Evolutionary conservation across 2,113 vertebrate genomes (phyloP).

Genomic region (Embiotoca jacksoni): DNA sequence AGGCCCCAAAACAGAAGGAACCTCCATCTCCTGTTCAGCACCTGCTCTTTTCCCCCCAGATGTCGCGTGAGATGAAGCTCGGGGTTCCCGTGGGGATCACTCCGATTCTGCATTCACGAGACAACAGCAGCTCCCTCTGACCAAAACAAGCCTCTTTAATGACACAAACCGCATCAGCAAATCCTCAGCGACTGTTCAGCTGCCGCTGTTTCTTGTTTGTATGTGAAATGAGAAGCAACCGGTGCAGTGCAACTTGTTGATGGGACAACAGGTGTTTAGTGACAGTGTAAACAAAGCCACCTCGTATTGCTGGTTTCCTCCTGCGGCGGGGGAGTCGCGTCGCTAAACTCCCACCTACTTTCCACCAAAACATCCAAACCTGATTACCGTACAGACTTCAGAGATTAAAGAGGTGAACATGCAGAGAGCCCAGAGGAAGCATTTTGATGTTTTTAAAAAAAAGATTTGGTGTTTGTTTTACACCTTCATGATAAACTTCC

Average conservation of each 20-base stretch:
- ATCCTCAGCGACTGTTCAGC: conserved; percentile 8
- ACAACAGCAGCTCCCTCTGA: conserved; percentile 11
- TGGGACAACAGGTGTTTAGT: conserved; percentile 77
- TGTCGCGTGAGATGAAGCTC: conserved; percentile 13
- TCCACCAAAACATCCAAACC: conserved; percentile 28
- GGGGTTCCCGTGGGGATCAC: neutral
- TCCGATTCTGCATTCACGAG: neutral
- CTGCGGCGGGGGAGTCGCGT: conserved; percentile 6
- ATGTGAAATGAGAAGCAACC: conserved; percentile 27
- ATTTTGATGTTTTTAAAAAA: neutral
- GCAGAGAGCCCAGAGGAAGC: neutral
- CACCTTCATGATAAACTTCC: neutral
- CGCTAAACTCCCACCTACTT: neutral
- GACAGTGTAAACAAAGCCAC: conserved; percentile 76
- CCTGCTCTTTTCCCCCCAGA: conserved; percentile 7
- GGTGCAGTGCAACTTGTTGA: conserved; percentile 68
- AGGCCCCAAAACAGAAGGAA: neutral
- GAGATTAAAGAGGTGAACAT: neutral
- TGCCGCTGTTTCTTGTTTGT: conserved; percentile 12
- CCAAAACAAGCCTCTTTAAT: neutral
- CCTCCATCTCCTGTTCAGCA: neutral
- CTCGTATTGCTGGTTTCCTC: conserved; percentile 58
- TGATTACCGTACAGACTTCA: neutral
- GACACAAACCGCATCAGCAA: conserved; percentile 29
- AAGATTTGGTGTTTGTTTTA: neutral